Evolutionary conservation across 2,113 vertebrate genomes (phyloP), one percentile per base, ranked within the genome.

Genomic region (Dunckerocampus dactyliophorus): DNA sequence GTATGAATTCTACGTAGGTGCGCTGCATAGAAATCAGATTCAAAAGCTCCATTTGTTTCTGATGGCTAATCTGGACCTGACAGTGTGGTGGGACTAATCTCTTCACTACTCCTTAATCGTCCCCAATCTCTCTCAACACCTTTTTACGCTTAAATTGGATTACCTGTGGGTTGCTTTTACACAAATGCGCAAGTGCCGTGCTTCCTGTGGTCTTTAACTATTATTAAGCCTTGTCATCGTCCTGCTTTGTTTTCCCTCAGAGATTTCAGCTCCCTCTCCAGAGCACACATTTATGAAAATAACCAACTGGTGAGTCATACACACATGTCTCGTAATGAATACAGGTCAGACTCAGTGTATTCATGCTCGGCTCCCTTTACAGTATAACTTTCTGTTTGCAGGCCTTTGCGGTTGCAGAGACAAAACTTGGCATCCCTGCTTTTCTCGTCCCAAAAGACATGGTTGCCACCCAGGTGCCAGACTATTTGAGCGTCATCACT

Each of bases 391-490:
- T 8, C 31, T 19, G 0, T 58, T 11, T 62, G 20, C 19, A 97
- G 95, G 95, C 93, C 8, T 97, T 95, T 78, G 90, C 93, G 62
- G 67, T 93, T 68, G 94, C 95, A 5, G 92, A 95, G 79, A 85
- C 83, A 50, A 93, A 95, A 68, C 81, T 96, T 83, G 94, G 93
- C 17, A 93, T 97, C 75, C 92, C 93, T 12, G 90, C 92, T 10
- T 74, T 95, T 50, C 82, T 96, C 71, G 92, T 95, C 76, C 92
- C 94, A 54, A 89, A 76, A 4, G 94, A 96, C 65, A 92, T 96
- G 92, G 88, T 92, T 42, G 91, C 92, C 72, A 90, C 88, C 85
- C 79, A 82, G 39, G 90, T 88, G 31, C 94, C 95, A 0, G 94
- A 96, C 67, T 83, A 89, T 69, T 87, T 96, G 70, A 93, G 92